Conservation (phyloP, 2,888 invertebrate species). For the Pteria penguin region DNA sequence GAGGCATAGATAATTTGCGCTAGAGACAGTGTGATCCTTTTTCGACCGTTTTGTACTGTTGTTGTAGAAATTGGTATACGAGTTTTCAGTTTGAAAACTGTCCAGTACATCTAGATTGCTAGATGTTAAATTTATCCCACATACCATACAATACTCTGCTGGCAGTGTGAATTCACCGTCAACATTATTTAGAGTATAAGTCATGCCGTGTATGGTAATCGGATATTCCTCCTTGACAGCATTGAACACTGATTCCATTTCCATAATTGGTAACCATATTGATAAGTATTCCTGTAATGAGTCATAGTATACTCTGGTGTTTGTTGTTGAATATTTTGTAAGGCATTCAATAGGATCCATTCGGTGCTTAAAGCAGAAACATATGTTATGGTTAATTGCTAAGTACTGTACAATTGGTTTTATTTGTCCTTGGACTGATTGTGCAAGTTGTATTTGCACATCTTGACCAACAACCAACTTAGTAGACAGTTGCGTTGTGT, state of each 20-base stretch:
- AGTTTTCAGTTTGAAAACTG: too few species aligned
- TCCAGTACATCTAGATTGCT: neutral
- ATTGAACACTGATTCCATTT: conserved; percentile 46
- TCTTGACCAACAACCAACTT: neutral
- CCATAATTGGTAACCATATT: conserved; percentile 48
- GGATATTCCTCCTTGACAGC: neutral
- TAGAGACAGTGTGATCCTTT: neutral
- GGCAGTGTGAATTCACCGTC: neutral
- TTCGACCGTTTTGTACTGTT: neutral
- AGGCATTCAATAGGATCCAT: conserved; percentile 44
- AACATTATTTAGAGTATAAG: neutral
- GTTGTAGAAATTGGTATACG: neutral
- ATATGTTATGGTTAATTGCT: conserved; percentile 24
- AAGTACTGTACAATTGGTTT: neutral
- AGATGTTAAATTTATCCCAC: neutral
- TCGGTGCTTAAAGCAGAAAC: conserved; percentile 42
- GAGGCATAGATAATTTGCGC: conserved; percentile 35
- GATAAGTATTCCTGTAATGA: conserved; percentile 34
- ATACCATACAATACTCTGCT: neutral
- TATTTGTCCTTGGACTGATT: neutral
- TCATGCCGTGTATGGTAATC: neutral
- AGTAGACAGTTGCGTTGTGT: neutral
- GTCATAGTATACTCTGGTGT: conserved; percentile 19
- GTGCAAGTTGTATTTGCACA: neutral
- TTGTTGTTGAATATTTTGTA: conserved; percentile 36